Base-by-base conservation (phyloP, 2,797 vertebrate genomes). In the Gymnothorax javanicus region DNA sequence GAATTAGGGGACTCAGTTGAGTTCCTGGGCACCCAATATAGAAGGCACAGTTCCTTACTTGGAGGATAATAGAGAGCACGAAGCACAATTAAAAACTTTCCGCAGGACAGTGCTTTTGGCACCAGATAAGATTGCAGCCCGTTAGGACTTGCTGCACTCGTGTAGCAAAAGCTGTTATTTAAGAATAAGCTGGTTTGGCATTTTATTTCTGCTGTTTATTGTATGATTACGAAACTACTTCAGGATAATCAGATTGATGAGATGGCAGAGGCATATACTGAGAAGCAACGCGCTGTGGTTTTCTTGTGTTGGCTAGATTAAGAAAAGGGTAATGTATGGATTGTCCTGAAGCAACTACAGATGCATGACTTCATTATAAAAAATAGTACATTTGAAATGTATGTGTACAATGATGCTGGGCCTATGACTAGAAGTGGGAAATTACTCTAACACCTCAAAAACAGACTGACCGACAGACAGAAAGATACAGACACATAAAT, bases 221-320 rank as follows among this genome's bases (percentile, higher is more conserved):
- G 4, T 64, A 2, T 50, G 52, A 33, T 33, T 23, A 7, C 7
- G 8, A 83, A 2, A 56, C 60, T 62, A 17, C 62, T 60, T 83
- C 25, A 62, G 33, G 83, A 54, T 15, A 84, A 77, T 92, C 89
- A 91, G 84, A 90, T 90, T 91, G 88, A 88, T 87, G 83, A 88
- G 87, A 90, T 88, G 88, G 88, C 7, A 83, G 56, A 58, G 52
- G 23, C 50, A 85, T 86, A 33, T 43, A 83, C 9, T 88, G 84
- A 90, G 88, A 90, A 90, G 82, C 84, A 82, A 62, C 81, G 67
- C 71, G 62, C 25, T 73, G 87, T 88, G 52, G 67, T 87, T 89
- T 58, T 86, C 83, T 82, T 88, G 64, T 79, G 86, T 79, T 59
- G 82, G 27, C 56, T 15, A 25, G 56, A 52, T n/a, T 27, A 43